phyloP scores from a whole-genome alignment of 2,113 vertebrate genomes.

The Taxidea taxus region DNA sequence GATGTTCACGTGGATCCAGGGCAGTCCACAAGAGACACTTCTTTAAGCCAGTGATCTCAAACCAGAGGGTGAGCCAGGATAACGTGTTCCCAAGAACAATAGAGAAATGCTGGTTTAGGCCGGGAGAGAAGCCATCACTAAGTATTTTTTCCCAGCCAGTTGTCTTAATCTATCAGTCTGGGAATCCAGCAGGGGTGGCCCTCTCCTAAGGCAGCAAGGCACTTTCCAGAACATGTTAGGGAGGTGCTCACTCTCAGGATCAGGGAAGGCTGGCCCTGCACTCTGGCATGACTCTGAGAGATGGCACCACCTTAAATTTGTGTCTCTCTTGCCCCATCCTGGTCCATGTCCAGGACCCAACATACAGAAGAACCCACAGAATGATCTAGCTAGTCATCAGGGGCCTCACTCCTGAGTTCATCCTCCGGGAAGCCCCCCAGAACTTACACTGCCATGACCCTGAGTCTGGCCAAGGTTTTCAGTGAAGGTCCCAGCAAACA shows the following conservation, averaged over 20 bases:
- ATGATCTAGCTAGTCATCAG: fast-evolving
- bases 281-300: too few relatives aligned
- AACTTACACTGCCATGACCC: background rate
- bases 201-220: background rate
- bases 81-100: background rate
- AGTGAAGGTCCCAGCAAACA: background rate
- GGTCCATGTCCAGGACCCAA: too few relatives aligned
- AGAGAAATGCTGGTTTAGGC: background rate
- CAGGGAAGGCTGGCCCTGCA: background rate
- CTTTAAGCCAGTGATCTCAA: background rate
- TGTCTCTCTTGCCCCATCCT: background rate
- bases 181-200: too few relatives aligned
- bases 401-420: too few relatives aligned
- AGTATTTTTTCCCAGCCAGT: background rate
- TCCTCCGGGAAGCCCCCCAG: background rate
- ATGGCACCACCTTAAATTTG: fast-evolving
- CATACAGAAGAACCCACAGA: fast-evolving
- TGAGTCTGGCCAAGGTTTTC: background rate
- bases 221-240: background rate
- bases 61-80: fast-evolving
- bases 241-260: fast-evolving
- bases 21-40: fast-evolving
- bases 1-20: background rate
- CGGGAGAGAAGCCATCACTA: background rate
- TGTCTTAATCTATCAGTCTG: background rate